Base-by-base conservation (phyloP, 2,888 invertebrate species). In the Odiellus spinosus region DNA sequence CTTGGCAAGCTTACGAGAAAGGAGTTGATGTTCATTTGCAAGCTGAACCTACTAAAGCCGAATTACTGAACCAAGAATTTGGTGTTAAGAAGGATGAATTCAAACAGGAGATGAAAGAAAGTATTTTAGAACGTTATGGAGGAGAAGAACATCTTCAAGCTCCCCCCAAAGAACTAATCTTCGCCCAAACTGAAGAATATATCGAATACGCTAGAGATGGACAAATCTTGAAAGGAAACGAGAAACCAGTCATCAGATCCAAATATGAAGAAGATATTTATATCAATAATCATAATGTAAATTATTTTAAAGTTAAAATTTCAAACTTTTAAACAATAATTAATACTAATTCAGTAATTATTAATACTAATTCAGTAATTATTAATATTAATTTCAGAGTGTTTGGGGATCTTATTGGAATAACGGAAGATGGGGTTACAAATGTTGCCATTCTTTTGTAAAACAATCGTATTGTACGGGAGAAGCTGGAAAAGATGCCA, bases 321-420 rank as follows among this genome's bases (percentile, higher is more conserved):
- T n/a, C n/a, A n/a, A n/a, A n/a, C n/a, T n/a, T n/a, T n/a, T n/a
- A n/a, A n/a, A 26, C 8, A 26, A 26, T 6, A 6, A 26, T 26
- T 26, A 26, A 26, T 26, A 26, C 8, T 26, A 26, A 26, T 26
- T 26, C 4, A 8, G 8, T n/a, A n/a, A n/a, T n/a, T n/a, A n/a
- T n/a, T 26, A 26, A 98, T 65, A 98, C 66, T 84, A 82, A 0
- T 66, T 67, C 60, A 54, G 60, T 58, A 15, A 18, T 34, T 26
- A 36, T 44, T 2, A 15, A 36, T 8, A 10, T 36, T 10, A 36
- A 17, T 15, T 15, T 15, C 58, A 67, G 67, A 76, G 81, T 1
- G 83, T 96, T 5, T 98, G 87, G 85, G 98, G 98, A 3, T 95
- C 95, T 0, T 93, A 74, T 65, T 99, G 96, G 95, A 75, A 75